Percentiles rank a stretch among this genome's conserved stretches.
Evolutionary conservation across 2,888 invertebrate genomes (phyloP).

Genomic region (Hydraecia micacea): DNA sequence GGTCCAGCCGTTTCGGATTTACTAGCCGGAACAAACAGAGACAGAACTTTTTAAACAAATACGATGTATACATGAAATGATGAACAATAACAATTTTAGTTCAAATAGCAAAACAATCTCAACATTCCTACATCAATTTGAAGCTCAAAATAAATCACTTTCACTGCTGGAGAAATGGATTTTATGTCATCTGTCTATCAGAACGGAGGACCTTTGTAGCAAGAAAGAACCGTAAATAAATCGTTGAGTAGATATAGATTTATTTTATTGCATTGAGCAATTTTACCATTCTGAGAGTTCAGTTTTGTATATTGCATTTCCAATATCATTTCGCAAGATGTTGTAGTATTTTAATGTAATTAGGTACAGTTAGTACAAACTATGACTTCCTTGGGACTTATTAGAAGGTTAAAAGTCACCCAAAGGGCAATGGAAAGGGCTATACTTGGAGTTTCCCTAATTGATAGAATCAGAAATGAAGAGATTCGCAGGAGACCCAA

Average conservation of each 20-base stretch:
- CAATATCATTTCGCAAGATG: neutral
- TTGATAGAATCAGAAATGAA: too few relatives aligned
- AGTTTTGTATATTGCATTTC: neutral
- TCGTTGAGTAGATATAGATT: neutral
- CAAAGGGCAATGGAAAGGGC: too few relatives aligned
- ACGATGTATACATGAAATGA: neutral
- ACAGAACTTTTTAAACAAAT: neutral
- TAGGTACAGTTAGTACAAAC: neutral
- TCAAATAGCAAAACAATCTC: too few relatives aligned
- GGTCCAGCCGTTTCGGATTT: neutral
- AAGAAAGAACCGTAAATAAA: conserved; percentile 15
- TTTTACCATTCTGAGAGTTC: neutral
- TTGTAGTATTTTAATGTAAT: neutral
- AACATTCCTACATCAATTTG: neutral
- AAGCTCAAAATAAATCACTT: neutral
- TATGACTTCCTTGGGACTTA: neutral
- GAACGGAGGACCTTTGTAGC: neutral
- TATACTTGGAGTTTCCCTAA: too few relatives aligned
- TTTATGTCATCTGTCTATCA: conserved; percentile 12
- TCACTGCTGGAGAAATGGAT: conserved; percentile 9
- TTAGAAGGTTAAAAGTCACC: too few relatives aligned
- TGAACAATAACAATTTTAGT: neutral
- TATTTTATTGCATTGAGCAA: conserved; percentile 12
- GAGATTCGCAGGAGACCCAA: too few relatives aligned
- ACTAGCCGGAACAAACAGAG: neutral